Base-by-base conservation (phyloP, 2,888 invertebrate genomes). In the Orthosia gothica region DNA sequence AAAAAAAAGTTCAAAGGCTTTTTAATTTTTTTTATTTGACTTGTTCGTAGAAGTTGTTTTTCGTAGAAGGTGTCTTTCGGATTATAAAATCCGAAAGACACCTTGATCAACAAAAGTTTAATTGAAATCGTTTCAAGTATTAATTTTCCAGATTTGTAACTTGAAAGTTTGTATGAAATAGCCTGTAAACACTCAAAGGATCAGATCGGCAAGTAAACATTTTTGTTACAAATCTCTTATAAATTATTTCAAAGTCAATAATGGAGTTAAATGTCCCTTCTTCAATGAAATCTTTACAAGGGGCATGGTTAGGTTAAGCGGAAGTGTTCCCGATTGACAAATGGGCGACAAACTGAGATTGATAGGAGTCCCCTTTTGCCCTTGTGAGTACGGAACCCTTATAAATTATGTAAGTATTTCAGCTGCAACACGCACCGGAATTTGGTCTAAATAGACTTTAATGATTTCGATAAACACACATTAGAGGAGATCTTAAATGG, bases 311-410 rank as follows among this genome's bases (percentile, higher is more conserved):
- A 76, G 45, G 49, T 63, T 58, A 76, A 62, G 63, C 67, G 70
- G 79, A 76, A 79, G 66, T 76, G 74, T 76, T 58, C n/a, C 23
- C 32, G 32, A 71, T 75, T 86, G 85, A 86, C 76, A 86, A 86
- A 87, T 77, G 85, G 87, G 64, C 50, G 73, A 81, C 63, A 74
- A 81, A 82, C 74, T 82, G 70, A 87, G 85, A 87, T 85, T 83
- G 83, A 86, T 87, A 64, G 70, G 76, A 70, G 57, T 62, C 64
- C 76, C 70, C 74, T 75, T 59, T 62, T 32, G 50, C 58, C 68
- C 77, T 67, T 63, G 40, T 57, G 67, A 67, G 77, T 67, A 65
- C 45, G 18, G 61, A 74, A 82, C 84, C 79, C 75, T 73, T 74
- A 79, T 85, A 86, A 86, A 84, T 82, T 74, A 84, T 77, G 71